phyloP scores from a whole-genome alignment of 1,140 invertebrate species.

The Pseudomyrmex concolor region DNA sequence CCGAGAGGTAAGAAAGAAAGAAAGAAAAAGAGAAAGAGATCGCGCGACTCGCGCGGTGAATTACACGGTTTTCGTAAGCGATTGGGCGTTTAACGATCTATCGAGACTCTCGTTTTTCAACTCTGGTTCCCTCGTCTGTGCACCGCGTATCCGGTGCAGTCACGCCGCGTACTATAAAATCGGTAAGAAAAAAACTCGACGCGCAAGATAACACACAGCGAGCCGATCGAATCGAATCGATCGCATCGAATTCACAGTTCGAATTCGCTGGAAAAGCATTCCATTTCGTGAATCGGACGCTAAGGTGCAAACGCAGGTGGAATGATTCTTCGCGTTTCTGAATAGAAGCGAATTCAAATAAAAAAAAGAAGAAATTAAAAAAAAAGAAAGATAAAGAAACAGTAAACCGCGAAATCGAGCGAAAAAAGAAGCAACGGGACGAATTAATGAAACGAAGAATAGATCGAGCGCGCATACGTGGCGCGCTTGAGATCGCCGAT shows the following conservation, averaged over 20 bases:
- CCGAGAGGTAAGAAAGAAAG: background rate
- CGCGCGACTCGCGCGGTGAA: constrained; percentile 43
- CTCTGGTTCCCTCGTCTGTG: background rate
- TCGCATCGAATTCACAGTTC: constrained; percentile 10
- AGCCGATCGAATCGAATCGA: constrained; percentile 33
- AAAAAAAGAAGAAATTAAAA: too few species aligned
- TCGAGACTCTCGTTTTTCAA: constrained; percentile 31
- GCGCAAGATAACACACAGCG: constrained; percentile 29
- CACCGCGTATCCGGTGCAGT: background rate
- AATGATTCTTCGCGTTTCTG: background rate
- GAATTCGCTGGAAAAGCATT: constrained; percentile 26
- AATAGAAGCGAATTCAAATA: background rate
- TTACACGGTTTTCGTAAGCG: constrained; percentile 66
- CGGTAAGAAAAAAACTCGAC: constrained; percentile 25
- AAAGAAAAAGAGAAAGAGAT: constrained; percentile 32
- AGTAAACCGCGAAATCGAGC: constrained; percentile 38
- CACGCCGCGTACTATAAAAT: constrained; percentile 4
- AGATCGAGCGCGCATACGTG: constrained; percentile 50
- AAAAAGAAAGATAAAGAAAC: background rate
- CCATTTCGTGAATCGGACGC: too few species aligned
- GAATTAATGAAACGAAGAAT: background rate
- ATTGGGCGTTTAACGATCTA: constrained; percentile 66
- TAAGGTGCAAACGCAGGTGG: constrained; percentile 28
- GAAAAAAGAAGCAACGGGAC: background rate
- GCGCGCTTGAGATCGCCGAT: constrained; percentile 57